Percentiles rank a stretch among this genome's conserved stretches.
Evolutionary conservation across 2,888 invertebrate genomes (phyloP).

Genomic region (Chorisops tibialis): DNA sequence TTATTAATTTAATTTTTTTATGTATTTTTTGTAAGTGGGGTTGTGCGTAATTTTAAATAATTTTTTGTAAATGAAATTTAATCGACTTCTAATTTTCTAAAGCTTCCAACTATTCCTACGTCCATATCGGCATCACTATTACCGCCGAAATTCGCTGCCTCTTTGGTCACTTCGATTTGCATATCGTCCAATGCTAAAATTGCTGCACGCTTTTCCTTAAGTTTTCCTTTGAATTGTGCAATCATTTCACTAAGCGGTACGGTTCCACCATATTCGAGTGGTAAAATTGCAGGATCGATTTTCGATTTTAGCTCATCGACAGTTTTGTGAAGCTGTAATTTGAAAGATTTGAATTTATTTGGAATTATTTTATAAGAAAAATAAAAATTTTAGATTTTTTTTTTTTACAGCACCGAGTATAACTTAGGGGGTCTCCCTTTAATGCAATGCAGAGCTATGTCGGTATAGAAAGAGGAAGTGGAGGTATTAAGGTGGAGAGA

Average conservation of each 20-base stretch:
- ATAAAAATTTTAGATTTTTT: no score
- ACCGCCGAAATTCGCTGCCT: conserved; percentile 55
- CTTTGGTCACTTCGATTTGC: conserved; percentile 64
- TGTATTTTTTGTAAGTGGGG: no score
- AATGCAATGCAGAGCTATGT: no score
- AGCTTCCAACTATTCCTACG: conserved; percentile 74
- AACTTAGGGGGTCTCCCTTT: no score
- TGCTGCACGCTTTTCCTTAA: conserved; percentile 62
- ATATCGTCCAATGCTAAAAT: conserved; percentile 72
- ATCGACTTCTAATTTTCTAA: conserved; percentile 80
- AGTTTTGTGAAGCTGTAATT: conserved; percentile 67
- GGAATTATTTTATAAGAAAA: no score
- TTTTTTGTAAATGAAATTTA: conserved; percentile 45
- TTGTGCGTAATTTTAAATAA: no score
- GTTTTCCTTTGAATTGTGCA: conserved; percentile 64
- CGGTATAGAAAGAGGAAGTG: no score
- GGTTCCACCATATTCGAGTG: conserved; percentile 85
- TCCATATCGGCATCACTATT: conserved; percentile 66
- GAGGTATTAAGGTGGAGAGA: no score
- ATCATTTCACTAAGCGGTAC: conserved; percentile 79
- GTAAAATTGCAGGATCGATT: conserved; percentile 71
- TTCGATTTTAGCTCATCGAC: conserved; percentile 68
- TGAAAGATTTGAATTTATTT: neutral
- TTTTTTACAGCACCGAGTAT: no score
- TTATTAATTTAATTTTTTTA: no score